These are phyloP conservation scores for Oreotrochilus melanogaster DNA, from an alignment of 2,113 vertebrate genomes.

Conservation along the genomic window DNA sequence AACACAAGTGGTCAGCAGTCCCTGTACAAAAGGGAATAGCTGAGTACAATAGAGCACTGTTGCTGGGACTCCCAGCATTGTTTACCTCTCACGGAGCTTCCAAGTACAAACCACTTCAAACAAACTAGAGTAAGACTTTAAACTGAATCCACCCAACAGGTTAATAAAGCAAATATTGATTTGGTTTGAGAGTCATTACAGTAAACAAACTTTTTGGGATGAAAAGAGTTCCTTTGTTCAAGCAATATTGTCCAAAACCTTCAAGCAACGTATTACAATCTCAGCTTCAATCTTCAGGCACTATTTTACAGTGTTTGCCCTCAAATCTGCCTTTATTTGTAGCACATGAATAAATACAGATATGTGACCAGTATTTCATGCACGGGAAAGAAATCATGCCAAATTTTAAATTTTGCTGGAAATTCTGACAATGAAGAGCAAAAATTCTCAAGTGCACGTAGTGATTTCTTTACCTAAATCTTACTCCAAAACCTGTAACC, in stretches of 20 bases:
- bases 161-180: slow-evolving; percentile 62
- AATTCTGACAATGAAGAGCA: neutral
- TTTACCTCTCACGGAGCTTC: slow-evolving; percentile 62
- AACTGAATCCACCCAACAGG: slow-evolving; percentile 58
- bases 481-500: neutral
- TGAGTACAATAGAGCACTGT: slow-evolving; percentile 63
- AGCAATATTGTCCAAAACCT: slow-evolving; percentile 30
- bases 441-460: neutral
- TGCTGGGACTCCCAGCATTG: slow-evolving; percentile 49
- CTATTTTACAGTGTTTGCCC: slow-evolving; percentile 28
- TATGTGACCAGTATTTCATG: neutral
- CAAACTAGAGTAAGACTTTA: slow-evolving; percentile 53
- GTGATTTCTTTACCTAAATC: neutral
- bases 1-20: slow-evolving; percentile 58
- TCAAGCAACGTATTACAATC: slow-evolving; percentile 15
- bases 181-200: slow-evolving; percentile 20
- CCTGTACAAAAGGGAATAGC: slow-evolving; percentile 3
- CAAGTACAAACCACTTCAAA: slow-evolving; percentile 58
- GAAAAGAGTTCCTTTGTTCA: slow-evolving; percentile 53
- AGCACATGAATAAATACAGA: neutral
- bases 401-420: neutral
- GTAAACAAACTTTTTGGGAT: slow-evolving; percentile 10
- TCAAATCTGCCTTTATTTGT: slow-evolving; percentile 41
- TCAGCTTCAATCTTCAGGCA: slow-evolving; percentile 4
- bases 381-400: neutral